Base-by-base conservation (phyloP, 2,888 invertebrate species). In the Campoletis raptor region DNA sequence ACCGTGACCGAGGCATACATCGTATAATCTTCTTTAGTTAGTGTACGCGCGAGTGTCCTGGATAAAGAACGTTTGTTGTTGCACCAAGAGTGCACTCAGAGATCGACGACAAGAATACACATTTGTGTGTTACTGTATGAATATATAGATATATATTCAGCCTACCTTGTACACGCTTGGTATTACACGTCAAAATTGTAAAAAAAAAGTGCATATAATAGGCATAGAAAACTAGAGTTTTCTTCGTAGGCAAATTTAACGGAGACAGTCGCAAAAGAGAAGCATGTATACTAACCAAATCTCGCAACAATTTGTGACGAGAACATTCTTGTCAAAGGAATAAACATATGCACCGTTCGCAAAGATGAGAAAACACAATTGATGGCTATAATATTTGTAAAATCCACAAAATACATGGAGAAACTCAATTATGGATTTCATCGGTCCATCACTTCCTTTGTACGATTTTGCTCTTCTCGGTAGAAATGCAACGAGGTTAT, bases 11-110 rank as follows among this genome's bases (percentile, higher is more conserved):
- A 87, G 86, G 81, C 87, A 83, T 84, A 82, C 88, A 84, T 85
- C 76, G 83, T 85, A 81, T 87, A 88, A 88, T 89, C 87, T 88
- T 87, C 85, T 88, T 83, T 61, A 1, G 61, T 30, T 76, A 80
- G 89, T 87, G 82, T 87, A 87, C 81, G 88, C 82, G 86, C 85
- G 84, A 81, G 85, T 83, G 85, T 83, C 70, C 81, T 72, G 70
- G 64, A 89, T 87, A 88, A 88, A 88, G 86, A 88, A 84, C 88
- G 86, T 89, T 88, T 88, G 88, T 88, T 85, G 83, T 73, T 86
- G 82, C 66, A 61, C 81, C 73, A 80, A 85, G 83, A 77, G 70
- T 52, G 81, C 80, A 83, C 87, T 85, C 84, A 79, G 61, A 83
- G 61, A 61, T 61, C 61, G 30, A 24, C 12, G 61, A 80, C 64